phyloP scores from a whole-genome alignment of 2,888 invertebrate species.

The Thelaira solivaga region DNA sequence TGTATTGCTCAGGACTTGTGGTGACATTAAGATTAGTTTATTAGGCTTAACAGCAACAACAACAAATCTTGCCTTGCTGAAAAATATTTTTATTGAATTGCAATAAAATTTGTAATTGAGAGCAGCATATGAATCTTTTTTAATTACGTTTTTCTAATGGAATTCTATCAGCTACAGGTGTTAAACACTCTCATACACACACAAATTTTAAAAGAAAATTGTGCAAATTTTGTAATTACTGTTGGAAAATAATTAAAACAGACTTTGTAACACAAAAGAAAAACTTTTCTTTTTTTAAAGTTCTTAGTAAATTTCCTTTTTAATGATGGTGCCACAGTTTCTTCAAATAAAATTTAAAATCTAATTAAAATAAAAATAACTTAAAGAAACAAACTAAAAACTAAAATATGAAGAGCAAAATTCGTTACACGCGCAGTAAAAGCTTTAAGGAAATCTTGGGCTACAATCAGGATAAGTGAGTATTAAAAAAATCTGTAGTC shows the following conservation, averaged over 20 bases:
- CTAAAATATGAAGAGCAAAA: conserved; percentile 72
- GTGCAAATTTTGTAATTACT: conserved; percentile 33
- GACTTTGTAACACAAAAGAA: not conserved
- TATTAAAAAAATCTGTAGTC: conserved; percentile 27
- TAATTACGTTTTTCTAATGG: not conserved
- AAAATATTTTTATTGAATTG: too few relatives aligned
- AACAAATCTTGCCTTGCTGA: too few relatives aligned
- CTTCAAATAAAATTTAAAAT: not conserved
- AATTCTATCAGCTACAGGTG: conserved; percentile 5
- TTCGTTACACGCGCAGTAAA: conserved; percentile 73
- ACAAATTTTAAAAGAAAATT: not conserved
- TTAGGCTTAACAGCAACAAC: too few relatives aligned
- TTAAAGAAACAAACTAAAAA: not conserved
- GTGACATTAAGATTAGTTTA: too few relatives aligned
- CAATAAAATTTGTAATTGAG: too few relatives aligned
- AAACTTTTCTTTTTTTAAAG: not conserved
- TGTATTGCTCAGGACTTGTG: too few relatives aligned
- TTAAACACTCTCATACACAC: not conserved
- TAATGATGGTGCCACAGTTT: conserved; percentile 12
- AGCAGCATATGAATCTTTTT: too few relatives aligned
- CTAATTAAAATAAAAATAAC: not conserved
- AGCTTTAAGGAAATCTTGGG: conserved; percentile 73
- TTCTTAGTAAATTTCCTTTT: not conserved
- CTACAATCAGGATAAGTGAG: conserved; percentile 72
- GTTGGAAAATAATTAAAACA: not conserved